Evolutionary conservation across 1,140 invertebrate species (phyloP), one percentile per base, ranked within the genome.

Genomic region (Drosophila virilis): DNA sequence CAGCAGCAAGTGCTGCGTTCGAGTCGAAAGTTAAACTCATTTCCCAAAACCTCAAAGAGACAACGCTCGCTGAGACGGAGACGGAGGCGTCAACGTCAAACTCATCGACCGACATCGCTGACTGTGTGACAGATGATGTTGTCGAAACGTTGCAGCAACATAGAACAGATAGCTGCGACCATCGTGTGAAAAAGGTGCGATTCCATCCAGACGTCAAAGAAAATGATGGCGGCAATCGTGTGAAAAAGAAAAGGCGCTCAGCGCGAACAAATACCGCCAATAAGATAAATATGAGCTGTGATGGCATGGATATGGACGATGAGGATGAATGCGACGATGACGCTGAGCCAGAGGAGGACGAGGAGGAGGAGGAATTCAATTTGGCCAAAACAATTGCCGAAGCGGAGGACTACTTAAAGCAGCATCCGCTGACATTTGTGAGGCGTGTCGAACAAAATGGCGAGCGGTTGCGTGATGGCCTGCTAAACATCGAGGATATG

Each of bases 41-140:
- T 69, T 91, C 89, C 17, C 85, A 91, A 58, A 85, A 91, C 79
- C 89, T 91, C 28, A 91, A 83, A 66, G 89, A 91, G 43, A 91
- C 89, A 17, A 91, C 90, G 17, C 70, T 91, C 37, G 89, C 84
- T 8, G 89, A 69, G 55, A 51, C 52, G 5, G 42, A 75, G 13
- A 22, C 55, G 6, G 28, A 58, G 33, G 22, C 42, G 13, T 32
- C 65, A 55, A 33, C 54, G 37, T 59, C 66, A 6, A 73, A 32
- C n/a, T 52, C 58, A 45, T 50, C 52, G 8, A 70, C 32, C 58
- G 51, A 54, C 37, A 17, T 15, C n/a, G 50, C 32, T 8, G 35
- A 52, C 54, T 42, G 13, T 0, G 48, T 46, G 35, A 54, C 15
- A 12, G 35, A 38, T 7, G 67, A 60, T 15, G 15, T 6, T 2